Base-by-base conservation (phyloP, 2,888 invertebrate genomes). In the Cybosia mesomella region DNA sequence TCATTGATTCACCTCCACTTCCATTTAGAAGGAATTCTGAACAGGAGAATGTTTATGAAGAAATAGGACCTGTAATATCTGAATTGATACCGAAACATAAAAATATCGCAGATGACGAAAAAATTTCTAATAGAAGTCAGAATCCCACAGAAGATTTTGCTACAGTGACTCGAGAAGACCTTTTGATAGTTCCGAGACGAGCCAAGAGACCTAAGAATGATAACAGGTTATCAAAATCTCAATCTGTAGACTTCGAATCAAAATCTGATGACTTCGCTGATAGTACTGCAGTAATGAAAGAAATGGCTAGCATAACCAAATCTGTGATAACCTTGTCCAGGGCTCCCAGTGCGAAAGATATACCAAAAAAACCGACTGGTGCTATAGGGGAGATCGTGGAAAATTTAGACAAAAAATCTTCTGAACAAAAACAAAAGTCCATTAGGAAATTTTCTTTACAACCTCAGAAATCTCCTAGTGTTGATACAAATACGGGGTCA, bases 31-130 rank as follows among this genome's bases (percentile, higher is more conserved):
- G 83, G 60, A 79, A 87, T 66, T 87, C 89, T 0, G 91, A 91
- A 72, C 81, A 82, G 24, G 95, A 95, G 71, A 93, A 95, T 72
- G 88, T 91, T 64, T 95, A 95, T 65, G 95, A 95, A 85, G 95
- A 95, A 87, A 95, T 95, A 28, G 94, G 93, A 36, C 81, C 82
- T 5, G 82, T 77, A 8, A 73, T 80, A 64, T 71, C 83, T 10
- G 80, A 78, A 58, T 43, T 76, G 11, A 72, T 77, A 58, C 53
- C 68, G 22, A 79, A 81, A 60, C 85, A 87, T 53, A 92, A 88
- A 68, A 92, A 92, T 67, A 85, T 93, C 73, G 94, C 94, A 4
- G 94, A 95, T 69, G 94, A 95, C 57, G 94, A 92, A 10, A 94
- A 94, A 82, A 84, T 94, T 58, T 89, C 89, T 0, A 89, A 85